Evolutionary conservation across 2,888 invertebrate species (phyloP), one percentile per base, ranked within the genome.

Genomic region (Tillus elongatus): DNA sequence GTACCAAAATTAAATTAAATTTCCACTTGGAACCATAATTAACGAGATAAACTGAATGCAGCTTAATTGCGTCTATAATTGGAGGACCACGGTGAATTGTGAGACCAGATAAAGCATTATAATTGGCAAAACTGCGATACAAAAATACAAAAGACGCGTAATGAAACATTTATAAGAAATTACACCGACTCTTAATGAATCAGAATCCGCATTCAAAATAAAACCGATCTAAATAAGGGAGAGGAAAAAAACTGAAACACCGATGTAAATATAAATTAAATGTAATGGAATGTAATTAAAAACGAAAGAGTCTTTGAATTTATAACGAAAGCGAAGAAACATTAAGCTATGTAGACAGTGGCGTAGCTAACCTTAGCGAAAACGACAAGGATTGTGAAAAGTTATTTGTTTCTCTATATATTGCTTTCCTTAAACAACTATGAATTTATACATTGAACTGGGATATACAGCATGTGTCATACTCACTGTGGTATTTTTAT

Each of bases 251-350:
- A 47, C 46, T 45, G 43, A 46, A 50, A 48, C 46, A 46, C 43
- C 49, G 45, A 48, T 48, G 50, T 49, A 45, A 50, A 50, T 45
- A 52, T 47, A 49, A 53, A 53, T 53, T 50, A 50, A 51, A 52
- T 44, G 43, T 51, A 52, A 52, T 51, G 49, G 49, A 47, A 52
- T 48, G 52, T 53, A 53, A 53, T 53, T 53, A 53, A 53, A 53
- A 53, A 49, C 43, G 50, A 50, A 46, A 41, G 39, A 44, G n/a
- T n/a, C n/a, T n/a, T n/a, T 45, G 41, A 33, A 43, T 30, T 40
- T 36, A 42, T 41, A 40, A 37, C 42, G 34, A 27, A 43, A 39
- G 40, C 41, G 39, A 42, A 42, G 39, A 41, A 41, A 30, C 35
- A 42, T 36, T 40, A 42, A 36, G 35, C n/a, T n/a, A n/a, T n/a